Base-by-base conservation (phyloP, 2,888 invertebrate genomes). In the Beris chalybata region DNA sequence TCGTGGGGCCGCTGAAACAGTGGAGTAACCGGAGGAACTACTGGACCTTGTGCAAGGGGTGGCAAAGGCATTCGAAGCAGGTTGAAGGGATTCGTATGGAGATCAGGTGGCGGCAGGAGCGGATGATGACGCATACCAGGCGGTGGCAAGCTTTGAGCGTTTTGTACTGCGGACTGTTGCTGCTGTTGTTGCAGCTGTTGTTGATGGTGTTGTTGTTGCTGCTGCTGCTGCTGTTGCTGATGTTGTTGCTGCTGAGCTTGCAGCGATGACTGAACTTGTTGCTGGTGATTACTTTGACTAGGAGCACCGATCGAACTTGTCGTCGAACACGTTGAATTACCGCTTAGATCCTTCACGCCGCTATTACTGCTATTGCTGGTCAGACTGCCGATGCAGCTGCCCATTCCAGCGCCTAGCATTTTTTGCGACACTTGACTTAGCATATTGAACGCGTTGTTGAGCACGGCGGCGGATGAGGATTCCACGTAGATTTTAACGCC, bases 401-500 rank as follows among this genome's bases (percentile, higher is more conserved):
- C 58, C 32, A 64, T 66, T 43, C 68, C 66, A 13, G 57, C 67
- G 29, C 54, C 50, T 9, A 64, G 22, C 45, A 67, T 45, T 52
- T 61, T 65, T 38, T 50, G 73, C 67, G 44, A 74, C 66, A 59
- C 73, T 72, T 64, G 76, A 71, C 58, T 66, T 45, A 69, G 38
- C 15, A 66, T 13, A 47, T 56, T 70, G 53, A 63, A 70, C 53
- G 67, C 66, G 53, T 43, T 67, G 22, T 56, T 45, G 11, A 68
- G 55, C 2, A 71, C 77, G 15, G 80, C 76, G 31, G 80, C 82
- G 65, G 78, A 75, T 29, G 79, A 76, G 64, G 84, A 83, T 74
- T 92, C 92, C 63, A 91, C 86, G 84, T 95, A 97, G 76, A 97
- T 93, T 80, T 94, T 92, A 70, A 97, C 90, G 22, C 96, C 96